Evolutionary conservation across 2,888 invertebrate species (phyloP).

Genomic region (Lochmaea capreae): DNA sequence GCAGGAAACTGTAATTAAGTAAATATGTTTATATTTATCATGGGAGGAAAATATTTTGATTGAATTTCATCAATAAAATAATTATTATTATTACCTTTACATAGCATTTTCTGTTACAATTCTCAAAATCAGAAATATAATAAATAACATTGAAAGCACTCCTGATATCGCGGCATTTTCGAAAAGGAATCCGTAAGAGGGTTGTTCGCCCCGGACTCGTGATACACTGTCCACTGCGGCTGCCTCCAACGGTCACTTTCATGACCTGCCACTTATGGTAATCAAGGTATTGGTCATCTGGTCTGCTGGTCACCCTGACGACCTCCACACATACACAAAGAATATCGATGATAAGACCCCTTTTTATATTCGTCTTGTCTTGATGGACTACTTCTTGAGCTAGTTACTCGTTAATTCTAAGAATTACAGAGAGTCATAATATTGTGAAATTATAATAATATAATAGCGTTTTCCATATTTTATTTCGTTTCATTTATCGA

Average conservation of each 20-base stretch:
- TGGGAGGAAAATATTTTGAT: neutral
- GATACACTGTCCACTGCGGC: conserved; percentile 22
- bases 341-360: conserved; percentile 51
- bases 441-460: neutral
- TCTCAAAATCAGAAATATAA: neutral
- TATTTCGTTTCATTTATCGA: no score
- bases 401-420: neutral
- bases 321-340: conserved; percentile 57
- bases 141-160: neutral
- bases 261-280: conserved; percentile 50
- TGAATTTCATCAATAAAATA: neutral
- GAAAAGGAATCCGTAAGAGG: conserved; percentile 1
- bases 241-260: conserved; percentile 34
- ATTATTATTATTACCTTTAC: neutral
- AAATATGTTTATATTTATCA: neutral
- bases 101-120: neutral
- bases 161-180: conserved; percentile 1
- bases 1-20: no score
- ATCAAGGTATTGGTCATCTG: conserved; percentile 59
- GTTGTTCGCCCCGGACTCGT: neutral
- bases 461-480: no score
- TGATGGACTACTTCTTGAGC: conserved; percentile 38
- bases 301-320: conserved; percentile 59
- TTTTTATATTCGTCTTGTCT: conserved; percentile 25
- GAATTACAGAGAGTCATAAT: neutral